Evolutionary conservation across 1,140 invertebrate genomes (phyloP), one percentile per base, ranked within the genome.

Genomic region (Leucophenga varia): DNA sequence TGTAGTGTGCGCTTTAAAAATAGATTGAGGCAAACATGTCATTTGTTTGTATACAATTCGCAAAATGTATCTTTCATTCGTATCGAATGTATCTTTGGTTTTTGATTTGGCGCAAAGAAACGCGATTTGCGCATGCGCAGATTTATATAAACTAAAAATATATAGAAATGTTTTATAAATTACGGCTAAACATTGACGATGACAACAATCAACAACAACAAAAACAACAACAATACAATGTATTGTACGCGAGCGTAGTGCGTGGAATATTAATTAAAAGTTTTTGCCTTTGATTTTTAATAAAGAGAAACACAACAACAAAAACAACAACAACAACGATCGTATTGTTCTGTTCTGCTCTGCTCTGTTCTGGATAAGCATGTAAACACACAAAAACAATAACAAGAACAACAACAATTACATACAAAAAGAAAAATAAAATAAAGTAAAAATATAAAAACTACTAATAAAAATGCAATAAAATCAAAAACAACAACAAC

Each of bases 231-330:
- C 25, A 2, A 39, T 3, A 43, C 34, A 6, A 34, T 10, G 5
- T 5, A 34, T 34, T 4, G 32, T 44, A 17, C 40, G 22, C 45
- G 54, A 28, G 36, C 39, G 54, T 16, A 56, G 55, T 65, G 61
- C 51, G 42, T 59, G 49, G 61, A 67, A 65, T 65, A 65, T 63
- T 65, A 65, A 65, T 65, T 65, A 57, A n/a, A 59, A 61, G 53
- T 61, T 65, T 51, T 49, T 48, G 54, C 41, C 57, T 65, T 65
- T 65, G 61, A 65, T 67, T 65, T 65, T 53, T 67, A 61, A 42
- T 14, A 10, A 10, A 45, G 32, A 37, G 35, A 34, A 10, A 39
- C 28, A 38, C 45, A 35, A 37, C 43, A 31, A 55, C 32, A 40
- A 21, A 43, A 8, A 10, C 28, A 28, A 25, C 39, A 57, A 65